Evolutionary conservation across 92 coral and sea anemone species (phyloP), one percentile per base, ranked within the genome.

Genomic region (Parazoanthus swiftii): DNA sequence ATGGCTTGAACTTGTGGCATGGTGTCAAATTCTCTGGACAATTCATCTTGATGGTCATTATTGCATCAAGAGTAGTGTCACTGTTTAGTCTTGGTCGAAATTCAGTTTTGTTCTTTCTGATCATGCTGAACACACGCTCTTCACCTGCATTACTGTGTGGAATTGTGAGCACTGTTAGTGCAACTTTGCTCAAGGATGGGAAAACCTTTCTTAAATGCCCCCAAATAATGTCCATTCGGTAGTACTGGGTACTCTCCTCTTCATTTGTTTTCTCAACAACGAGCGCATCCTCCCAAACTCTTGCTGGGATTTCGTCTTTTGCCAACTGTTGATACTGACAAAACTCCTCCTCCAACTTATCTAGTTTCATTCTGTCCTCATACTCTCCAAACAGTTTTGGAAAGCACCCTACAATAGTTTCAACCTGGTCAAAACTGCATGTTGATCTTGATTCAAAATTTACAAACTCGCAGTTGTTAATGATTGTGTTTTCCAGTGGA

Each of bases 1-100:
- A 86, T 29, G 90, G 92, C 78, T 80, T 84, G 87, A 83, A 86
- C 46, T 42, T 80, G 86, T 90, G 79, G 82, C 89, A 79, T 44
- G 92, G 89, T 35, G 74, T 70, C 63, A 86, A 66, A 48, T 71
- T 75, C 85, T 86, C 92, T 86, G 92, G 89, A 72, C 76, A 70
- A 56, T 87, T 74, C 82, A 82, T 82, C 37, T 89, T 89, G 42
- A 77, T 77, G 81, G 85, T 58, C 59, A 89, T 89, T 76, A 89
- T 76, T 33, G 91, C 74, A 85, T 85, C 81, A 74, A 89, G 85
- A 37, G 89, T 74, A 48, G 85, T 86, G 79, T 82, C 79, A 18
- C 79, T 74, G 50, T 85, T 66, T 20, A 84, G 85, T 35, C 84
- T n/a, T 33, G 91, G 71, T 48, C 86, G 63, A 79, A 71, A 79